Percentiles rank a stretch among this genome's conserved stretches.
phyloP scores from a whole-genome alignment of 2,113 vertebrate species.

The Erinaceus europaeus region DNA sequence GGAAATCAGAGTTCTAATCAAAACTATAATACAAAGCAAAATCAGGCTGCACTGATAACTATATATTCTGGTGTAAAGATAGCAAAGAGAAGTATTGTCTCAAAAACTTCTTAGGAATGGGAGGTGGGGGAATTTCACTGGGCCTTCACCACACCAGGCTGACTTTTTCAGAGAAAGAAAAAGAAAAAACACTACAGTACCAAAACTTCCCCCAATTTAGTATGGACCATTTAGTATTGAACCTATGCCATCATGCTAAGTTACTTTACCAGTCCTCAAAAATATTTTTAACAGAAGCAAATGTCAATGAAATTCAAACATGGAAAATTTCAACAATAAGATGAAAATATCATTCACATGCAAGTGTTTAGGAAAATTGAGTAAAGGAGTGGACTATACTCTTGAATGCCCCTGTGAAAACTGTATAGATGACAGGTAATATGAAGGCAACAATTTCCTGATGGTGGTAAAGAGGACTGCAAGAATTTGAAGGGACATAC shows the following conservation, averaged over 20 bases:
- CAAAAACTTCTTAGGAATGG: background rate
- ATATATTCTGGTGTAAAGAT: background rate
- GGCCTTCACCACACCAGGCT: too few relatives aligned
- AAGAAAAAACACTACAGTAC: too few relatives aligned
- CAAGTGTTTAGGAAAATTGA: background rate
- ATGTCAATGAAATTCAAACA: background rate
- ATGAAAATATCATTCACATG: background rate
- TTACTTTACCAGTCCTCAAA: too few relatives aligned
- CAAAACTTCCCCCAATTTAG: too few relatives aligned
- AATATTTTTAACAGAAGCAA: background rate
- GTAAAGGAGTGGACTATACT: background rate
- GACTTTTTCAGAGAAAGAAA: too few relatives aligned
- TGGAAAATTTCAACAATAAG: background rate
- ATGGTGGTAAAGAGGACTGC: background rate
- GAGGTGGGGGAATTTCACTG: too few relatives aligned
- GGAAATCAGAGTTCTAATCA: constrained; percentile 1
- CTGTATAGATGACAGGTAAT: background rate
- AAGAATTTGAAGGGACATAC: background rate
- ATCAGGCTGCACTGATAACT: background rate
- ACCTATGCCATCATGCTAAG: too few relatives aligned
- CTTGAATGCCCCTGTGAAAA: background rate
- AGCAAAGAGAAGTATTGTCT: background rate
- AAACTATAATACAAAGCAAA: background rate
- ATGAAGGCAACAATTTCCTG: background rate
- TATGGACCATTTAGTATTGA: too few relatives aligned